Base-by-base conservation (phyloP, 2,797 vertebrate genomes). In the Acanthis flammea region DNA sequence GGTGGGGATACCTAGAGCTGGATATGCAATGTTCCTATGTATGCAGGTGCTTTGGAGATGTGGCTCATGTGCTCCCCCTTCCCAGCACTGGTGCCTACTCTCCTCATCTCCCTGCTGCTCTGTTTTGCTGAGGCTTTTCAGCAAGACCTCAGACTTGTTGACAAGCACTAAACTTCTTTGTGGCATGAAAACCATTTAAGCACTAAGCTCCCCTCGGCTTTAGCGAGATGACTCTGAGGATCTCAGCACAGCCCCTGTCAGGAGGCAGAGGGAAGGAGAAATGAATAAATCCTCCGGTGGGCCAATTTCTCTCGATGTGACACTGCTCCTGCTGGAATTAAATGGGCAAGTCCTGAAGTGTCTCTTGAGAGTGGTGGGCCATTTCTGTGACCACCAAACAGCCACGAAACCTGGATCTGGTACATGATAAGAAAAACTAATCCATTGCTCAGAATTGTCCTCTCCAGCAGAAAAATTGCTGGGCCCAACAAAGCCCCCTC, bases 121-220 rank as follows among this genome's bases (percentile, higher is more conserved):
- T 95, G 94, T 95, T 96, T 97, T 98, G 94, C 97, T 93, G 96
- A 97, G 97, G 94, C 92, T 94, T 91, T 96, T 94, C 15, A 6
- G 95, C 81, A 86, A 84, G 94, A 82, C 91, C 95, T 96, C 84
- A 1, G 78, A 74, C 73, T 83, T 95, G 96, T 92, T 97, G 97
- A 97, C 97, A 98, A 94, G 94, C 94, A 95, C 97, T 97, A 97
- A 94, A 98, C 97, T 97, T 97, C 3, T 3, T 22, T 31, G 94
- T 45, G 21, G 96, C 96, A 86, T 95, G 96, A 98, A 98, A 98
- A 97, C 97, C 98, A 97, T 97, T 98, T 98, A 97, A 97, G 97
- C 88, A 82, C 96, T 98, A 98, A 98, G 97, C 98, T 95, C 71
- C 95, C 63, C 89, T 94, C 0, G 17, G 97, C 97, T 97, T 97